Base-by-base conservation (phyloP, 2,888 invertebrate species). In the Macrosiphum euphorbiae region DNA sequence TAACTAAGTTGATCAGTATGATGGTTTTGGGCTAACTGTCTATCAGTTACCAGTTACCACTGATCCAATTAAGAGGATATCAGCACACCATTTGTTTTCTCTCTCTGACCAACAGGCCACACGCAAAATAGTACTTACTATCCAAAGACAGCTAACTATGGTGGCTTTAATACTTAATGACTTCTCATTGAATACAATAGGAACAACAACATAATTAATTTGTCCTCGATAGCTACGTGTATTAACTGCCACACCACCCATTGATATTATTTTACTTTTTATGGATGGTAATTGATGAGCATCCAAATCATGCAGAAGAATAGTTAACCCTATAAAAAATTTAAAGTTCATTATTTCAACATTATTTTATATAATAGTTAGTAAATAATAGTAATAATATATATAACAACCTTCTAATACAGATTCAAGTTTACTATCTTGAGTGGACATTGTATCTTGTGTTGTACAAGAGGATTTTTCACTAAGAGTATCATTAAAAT, bases 101-200 rank as follows among this genome's bases (percentile, higher is more conserved):
- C 47, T 47, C 11, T 11, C 47, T 47, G 47, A 47, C 47, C 47
- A 0, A 47, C 47, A 11, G 10, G 47, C 47, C 8, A 47, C 47
- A 35, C 0, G 44, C 44, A 44, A 44, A 44, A 44, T 44, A 44
- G 61, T 26, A 96, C 96, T 96, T 95, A 97, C 97, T 95, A 98
- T 96, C 97, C 97, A 98, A 94, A 97, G 96, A 95, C 97, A 97
- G 3, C 97, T 98, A 94, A 98, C 97, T 1, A 97, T 96, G 95
- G 97, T 97, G 0, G 96, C 95, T 3, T 97, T 97, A 0, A 96
- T 96, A 47, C 95, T 95, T 88, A 96, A 95, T 0, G 96, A 95
- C 50, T 86, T 94, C 7, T 94, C 94, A 61, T 94, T 94, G 24
- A 90, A 94, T 3, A 94, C 95, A 58, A 96, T 94, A 4, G 97